A percentile compares a stretch with the other conserved stretches of the same genome.
Evolutionary conservation across 2,797 vertebrate genomes (phyloP).

Genomic region (Oryzias dopingdopingensis): DNA sequence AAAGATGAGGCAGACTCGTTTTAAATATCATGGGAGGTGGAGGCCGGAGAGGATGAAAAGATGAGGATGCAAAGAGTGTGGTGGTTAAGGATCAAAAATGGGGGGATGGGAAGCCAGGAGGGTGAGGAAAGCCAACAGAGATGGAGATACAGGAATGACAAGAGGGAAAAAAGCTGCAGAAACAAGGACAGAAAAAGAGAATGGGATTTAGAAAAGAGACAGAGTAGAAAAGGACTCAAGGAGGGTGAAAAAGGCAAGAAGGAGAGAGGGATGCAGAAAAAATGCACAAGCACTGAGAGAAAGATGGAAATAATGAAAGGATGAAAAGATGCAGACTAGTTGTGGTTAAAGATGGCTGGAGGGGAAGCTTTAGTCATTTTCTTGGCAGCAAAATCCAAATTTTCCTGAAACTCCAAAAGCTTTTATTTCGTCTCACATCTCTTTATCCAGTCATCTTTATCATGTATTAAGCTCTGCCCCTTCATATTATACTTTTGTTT

Average conservation of each 20-base stretch:
- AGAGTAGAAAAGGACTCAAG: slow-evolving; percentile 14
- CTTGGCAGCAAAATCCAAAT: slow-evolving; percentile 46
- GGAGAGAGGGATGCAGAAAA: slow-evolving; percentile 11
- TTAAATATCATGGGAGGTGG: slow-evolving; percentile 21
- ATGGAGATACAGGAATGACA: slow-evolving; percentile 31
- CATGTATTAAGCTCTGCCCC: no score
- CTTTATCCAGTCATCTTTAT: not conserved
- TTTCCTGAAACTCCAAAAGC: slow-evolving; percentile 46
- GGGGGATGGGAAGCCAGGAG: slow-evolving; percentile 31
- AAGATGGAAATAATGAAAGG: slow-evolving; percentile 35
- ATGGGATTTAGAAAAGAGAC: slow-evolving; percentile 31
- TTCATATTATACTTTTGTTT: no score
- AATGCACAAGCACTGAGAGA: slow-evolving; percentile 12
- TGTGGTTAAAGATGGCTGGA: slow-evolving; percentile 56
- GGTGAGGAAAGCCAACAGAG: slow-evolving; percentile 23
- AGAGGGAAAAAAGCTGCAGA: slow-evolving; percentile 38
- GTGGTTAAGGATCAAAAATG: slow-evolving; percentile 28
- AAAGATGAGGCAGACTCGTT: slow-evolving; percentile 27
- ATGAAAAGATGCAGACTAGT: slow-evolving; percentile 51
- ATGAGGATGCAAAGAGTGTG: slow-evolving; percentile 31
- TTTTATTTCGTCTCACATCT: slow-evolving; percentile 36
- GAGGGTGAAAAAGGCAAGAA: not conserved
- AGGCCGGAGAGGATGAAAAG: slow-evolving; percentile 12
- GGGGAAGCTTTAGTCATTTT: slow-evolving; percentile 60
- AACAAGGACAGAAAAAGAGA: slow-evolving; percentile 45